Evolutionary conservation across 2,888 invertebrate species (phyloP).

Genomic region (Eupithecia centaureata): DNA sequence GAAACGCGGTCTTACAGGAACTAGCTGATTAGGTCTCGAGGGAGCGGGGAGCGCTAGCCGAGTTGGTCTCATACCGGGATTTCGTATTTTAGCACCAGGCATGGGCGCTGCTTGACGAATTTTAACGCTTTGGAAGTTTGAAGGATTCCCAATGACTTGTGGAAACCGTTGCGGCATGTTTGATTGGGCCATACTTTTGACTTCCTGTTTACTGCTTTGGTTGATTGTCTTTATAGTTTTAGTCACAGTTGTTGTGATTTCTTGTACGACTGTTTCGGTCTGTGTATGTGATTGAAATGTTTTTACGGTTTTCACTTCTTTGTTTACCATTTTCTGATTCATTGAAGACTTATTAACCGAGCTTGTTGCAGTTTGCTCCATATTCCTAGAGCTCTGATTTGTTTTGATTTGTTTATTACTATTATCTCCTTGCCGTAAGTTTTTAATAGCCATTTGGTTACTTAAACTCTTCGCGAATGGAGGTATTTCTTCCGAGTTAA

Average conservation of each 20-base stretch:
- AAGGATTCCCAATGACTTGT: conserved; percentile 49
- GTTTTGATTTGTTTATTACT: conserved; percentile 35
- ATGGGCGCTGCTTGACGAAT: conserved; percentile 59
- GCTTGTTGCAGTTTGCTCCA: conserved; percentile 8
- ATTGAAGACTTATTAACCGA: conserved; percentile 42
- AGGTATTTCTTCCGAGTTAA: conserved; percentile 37
- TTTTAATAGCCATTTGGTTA: conserved; percentile 55
- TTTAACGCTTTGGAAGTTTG: conserved; percentile 59
- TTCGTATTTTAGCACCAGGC: conserved; percentile 27
- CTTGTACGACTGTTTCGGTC: conserved; percentile 75
- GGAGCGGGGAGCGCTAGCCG: conserved; percentile 43
- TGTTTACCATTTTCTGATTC: conserved; percentile 64
- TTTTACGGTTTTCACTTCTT: conserved; percentile 70
- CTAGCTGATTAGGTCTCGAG: conserved; percentile 57
- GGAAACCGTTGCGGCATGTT: conserved; percentile 53
- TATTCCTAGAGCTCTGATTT: conserved; percentile 36
- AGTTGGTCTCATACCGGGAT: conserved; percentile 46
- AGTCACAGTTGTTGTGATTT: conserved; percentile 79
- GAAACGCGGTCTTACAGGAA: conserved; percentile 55
- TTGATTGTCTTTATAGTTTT: conserved; percentile 78
- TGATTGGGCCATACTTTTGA: conserved; percentile 57
- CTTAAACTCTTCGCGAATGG: conserved; percentile 46
- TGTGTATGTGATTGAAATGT: conserved; percentile 73
- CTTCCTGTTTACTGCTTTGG: conserved; percentile 70
- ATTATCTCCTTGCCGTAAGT: conserved; percentile 48